Conservation (phyloP, 2,113 vertebrate genomes). For the Triplophysa rosa region DNA sequence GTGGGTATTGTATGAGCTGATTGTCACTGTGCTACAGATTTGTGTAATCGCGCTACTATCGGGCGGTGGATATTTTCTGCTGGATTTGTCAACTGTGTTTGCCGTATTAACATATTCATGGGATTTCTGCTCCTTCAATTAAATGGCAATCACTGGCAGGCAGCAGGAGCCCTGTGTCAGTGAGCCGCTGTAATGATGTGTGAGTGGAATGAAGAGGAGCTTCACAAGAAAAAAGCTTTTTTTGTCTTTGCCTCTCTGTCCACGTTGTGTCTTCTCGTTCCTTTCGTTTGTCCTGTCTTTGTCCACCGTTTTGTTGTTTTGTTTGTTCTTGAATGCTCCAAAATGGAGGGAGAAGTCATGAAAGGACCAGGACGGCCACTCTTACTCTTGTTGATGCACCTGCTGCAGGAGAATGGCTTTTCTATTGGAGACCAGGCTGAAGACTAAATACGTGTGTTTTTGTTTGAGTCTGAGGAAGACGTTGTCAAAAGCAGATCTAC, state of each 20-base stretch:
- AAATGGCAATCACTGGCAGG: conserved; percentile 51
- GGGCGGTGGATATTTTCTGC: conserved; percentile 39
- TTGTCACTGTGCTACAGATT: conserved; percentile 45
- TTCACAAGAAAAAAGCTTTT: conserved; percentile 14
- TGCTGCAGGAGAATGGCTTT: conserved; percentile 14
- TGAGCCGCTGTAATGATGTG: conserved; percentile 40
- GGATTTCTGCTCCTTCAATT: conserved; percentile 49
- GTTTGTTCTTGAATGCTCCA: conserved; percentile 5
- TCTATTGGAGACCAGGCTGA: conserved; percentile 26
- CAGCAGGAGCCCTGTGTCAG: conserved; percentile 30
- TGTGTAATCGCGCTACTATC: conserved; percentile 53
- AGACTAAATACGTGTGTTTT: neutral
- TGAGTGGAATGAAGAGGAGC: conserved; percentile 43
- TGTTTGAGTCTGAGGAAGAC: neutral
- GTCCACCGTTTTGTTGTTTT: conserved; percentile 26
- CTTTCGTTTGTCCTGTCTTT: conserved; percentile 24
- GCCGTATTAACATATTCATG: conserved; percentile 56
- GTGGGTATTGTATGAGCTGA: conserved; percentile 47
- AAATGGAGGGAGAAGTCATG: conserved; percentile 39
- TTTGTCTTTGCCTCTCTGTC: neutral
- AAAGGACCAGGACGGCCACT: conserved; percentile 29
- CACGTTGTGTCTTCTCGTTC: conserved; percentile 28
- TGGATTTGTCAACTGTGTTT: conserved; percentile 50
- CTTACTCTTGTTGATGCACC: conserved; percentile 17
- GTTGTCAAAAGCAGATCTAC: neutral